Conservation (phyloP, 2,113 vertebrate genomes). For the Raja brachyura region DNA sequence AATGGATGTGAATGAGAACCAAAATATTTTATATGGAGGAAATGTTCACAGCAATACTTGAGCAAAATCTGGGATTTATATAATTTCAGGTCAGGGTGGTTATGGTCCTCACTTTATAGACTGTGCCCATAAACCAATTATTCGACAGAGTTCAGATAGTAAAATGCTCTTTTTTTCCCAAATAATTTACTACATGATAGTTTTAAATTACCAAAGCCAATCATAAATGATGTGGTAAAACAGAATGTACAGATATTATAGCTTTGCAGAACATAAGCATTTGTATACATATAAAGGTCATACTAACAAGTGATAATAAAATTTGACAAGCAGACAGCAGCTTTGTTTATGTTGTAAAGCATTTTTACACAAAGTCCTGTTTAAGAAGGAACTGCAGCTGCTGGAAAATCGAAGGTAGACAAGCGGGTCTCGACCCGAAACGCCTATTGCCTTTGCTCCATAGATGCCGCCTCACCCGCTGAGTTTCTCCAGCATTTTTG, state of each 20-base stretch:
- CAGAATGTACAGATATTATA: background rate
- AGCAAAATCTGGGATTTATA: background rate
- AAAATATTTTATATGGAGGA: background rate
- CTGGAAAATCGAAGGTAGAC: too few species aligned
- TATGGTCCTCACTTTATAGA: background rate
- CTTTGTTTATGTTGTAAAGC: background rate
- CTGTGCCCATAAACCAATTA: background rate
- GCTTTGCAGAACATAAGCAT: background rate
- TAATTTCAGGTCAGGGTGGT: background rate
- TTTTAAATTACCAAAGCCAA: background rate
- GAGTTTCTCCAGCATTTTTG: too few species aligned
- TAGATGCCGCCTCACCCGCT: too few species aligned
- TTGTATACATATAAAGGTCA: background rate
- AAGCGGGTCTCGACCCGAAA: too few species aligned
- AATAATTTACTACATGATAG: background rate
- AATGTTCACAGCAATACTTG: background rate
- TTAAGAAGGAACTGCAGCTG: too few species aligned
- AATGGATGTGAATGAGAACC: background rate
- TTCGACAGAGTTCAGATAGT: background rate
- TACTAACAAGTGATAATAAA: background rate
- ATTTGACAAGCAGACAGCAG: background rate
- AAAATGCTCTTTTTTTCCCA: background rate
- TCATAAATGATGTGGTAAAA: background rate
- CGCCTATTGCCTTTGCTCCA: too few species aligned
- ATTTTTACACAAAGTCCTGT: too few species aligned